Evolutionary conservation across 2,888 invertebrate species (phyloP).

Genomic region (Rambutsinella grinnellia): DNA sequence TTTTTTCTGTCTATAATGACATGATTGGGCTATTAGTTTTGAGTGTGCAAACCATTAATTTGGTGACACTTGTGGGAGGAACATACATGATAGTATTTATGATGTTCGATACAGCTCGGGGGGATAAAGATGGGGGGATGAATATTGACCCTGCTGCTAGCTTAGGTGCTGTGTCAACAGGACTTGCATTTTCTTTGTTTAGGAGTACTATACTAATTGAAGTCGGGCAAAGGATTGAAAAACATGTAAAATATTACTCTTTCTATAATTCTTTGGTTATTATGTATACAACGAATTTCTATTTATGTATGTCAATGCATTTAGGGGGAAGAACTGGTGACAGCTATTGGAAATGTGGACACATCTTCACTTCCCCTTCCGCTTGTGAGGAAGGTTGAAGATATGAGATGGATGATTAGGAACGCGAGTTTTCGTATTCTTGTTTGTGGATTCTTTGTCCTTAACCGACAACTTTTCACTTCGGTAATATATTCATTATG

Average conservation of each 20-base stretch:
- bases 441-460: constrained; percentile 7
- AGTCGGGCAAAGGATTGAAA: constrained; percentile 18
- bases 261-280: neutral
- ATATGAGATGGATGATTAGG: constrained; percentile 10
- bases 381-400: neutral
- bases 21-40: constrained; percentile 19
- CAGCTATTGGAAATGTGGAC: neutral
- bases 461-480: neutral
- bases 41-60: neutral
- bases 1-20: too few species aligned
- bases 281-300: neutral
- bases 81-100: constrained; percentile 1
- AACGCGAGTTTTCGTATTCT: constrained; percentile 5
- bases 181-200: neutral
- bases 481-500: constrained; percentile 6
- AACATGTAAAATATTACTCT: neutral
- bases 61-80: neutral
- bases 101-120: neutral
- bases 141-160: neutral
- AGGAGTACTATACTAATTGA: constrained; percentile 4
- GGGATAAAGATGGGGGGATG: neutral
- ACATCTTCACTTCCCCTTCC: neutral
- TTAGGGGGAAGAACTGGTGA: constrained; percentile 2
- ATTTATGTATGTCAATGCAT: too few species aligned
- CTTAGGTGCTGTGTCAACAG: neutral